Base-by-base conservation (phyloP, 2,888 invertebrate species). In the Dryocosmus kuriphilus region DNA sequence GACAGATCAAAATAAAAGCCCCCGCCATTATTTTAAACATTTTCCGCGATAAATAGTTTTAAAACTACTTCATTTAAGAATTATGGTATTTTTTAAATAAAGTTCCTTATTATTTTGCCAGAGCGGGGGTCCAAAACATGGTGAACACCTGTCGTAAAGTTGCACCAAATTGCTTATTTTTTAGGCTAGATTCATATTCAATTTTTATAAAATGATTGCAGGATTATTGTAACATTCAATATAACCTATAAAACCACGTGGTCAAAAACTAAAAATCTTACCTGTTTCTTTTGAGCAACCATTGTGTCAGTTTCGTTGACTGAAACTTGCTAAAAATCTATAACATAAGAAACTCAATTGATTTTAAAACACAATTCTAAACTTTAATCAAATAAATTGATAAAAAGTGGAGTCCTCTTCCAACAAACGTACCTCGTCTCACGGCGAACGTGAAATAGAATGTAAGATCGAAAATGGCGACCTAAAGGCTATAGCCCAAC, bases 251-350 rank as follows among this genome's bases (percentile, higher is more conserved):
- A 74, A 55, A 22, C 51, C 83, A 85, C 84, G 83, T 83, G 84
- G 57, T 60, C 32, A 14, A 76, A 78, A 82, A 81, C 75, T 77
- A 79, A 51, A 79, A 51, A 63, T 51, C 87, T 92, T 93, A 96
- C 96, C 94, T 96, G 96, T 93, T 97, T 97, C 94, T 97, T 97
- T 91, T 95, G 95, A 81, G 96, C 96, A 90, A 96, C 97, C 97
- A 97, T 97, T 89, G 92, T 94, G 89, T 83, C 77, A 80, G 71
- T 46, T 75, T 78, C 60, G 30, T 75, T 61, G 30, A 74, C 73
- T 79, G 24, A 24, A 51, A 30, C 16, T 24, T 77, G 55, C 51
- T 73, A 71, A 41, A 41, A 41, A 41, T 19, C 85, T 86, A 73
- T n/a, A 86, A 86, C 30, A 78, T 79, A 55, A 81, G 79, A 35